Evolutionary conservation across 1,140 invertebrate species (phyloP).

Genomic region (Cyclina sinensis): DNA sequence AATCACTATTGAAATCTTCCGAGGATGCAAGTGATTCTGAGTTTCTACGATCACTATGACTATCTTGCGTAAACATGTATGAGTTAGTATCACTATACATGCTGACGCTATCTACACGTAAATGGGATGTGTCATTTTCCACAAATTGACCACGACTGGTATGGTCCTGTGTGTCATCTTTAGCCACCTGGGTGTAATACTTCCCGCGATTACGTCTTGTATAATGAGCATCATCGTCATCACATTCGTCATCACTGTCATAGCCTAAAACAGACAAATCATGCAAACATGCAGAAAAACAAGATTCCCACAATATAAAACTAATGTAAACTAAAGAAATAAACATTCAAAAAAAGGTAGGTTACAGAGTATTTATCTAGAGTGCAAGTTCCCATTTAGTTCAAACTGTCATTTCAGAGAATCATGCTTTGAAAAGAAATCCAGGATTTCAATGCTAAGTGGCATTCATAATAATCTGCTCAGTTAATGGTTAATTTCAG

Average conservation of each 20-base stretch:
- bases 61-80: conserved; percentile 61
- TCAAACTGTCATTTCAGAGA: neutral
- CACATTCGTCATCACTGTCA: conserved; percentile 85
- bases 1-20: conserved; percentile 80
- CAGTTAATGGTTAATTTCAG: too few relatives aligned
- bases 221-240: conserved; percentile 81
- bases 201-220: conserved; percentile 82
- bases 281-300: conserved; percentile 75
- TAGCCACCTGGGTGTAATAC: conserved; percentile 83
- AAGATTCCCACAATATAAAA: conserved; percentile 27
- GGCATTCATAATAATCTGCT: too few relatives aligned
- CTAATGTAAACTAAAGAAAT: conserved; percentile 1
- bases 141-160: conserved; percentile 50
- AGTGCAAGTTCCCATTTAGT: conserved; percentile 6
- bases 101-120: conserved; percentile 61
- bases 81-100: conserved; percentile 66
- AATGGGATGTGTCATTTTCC: conserved; percentile 45
- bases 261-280: conserved; percentile 85
- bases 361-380: conserved; percentile 1
- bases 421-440: neutral
- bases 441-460: too few relatives aligned
- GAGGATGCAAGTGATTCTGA: conserved; percentile 74
- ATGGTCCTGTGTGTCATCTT: conserved; percentile 82
- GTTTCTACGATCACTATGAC: conserved; percentile 67
- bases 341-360: neutral